Evolutionary conservation across 2,113 vertebrate genomes (phyloP).

Genomic region (Ovis canadensis): DNA sequence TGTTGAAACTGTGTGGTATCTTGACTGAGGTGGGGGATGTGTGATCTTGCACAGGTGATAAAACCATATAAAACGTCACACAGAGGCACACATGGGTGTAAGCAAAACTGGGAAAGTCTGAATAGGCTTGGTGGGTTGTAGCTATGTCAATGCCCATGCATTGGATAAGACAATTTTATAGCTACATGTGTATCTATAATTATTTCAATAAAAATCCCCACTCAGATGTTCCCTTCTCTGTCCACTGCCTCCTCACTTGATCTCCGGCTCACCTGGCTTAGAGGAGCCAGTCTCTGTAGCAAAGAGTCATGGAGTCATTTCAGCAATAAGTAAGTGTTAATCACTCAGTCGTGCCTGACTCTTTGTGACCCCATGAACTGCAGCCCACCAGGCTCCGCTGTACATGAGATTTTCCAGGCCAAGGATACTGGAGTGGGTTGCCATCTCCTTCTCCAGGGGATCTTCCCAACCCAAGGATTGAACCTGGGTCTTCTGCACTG

Average conservation of each 20-base stretch:
- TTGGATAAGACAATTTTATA: background rate
- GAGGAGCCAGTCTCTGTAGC: background rate
- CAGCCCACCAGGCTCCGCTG: no score
- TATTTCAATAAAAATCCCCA: background rate
- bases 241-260: background rate
- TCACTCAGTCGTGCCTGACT: rapidly evolving
- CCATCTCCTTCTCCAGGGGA: no score
- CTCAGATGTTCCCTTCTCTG: background rate
- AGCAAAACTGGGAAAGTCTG: background rate
- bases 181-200: background rate
- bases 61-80: background rate
- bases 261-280: background rate
- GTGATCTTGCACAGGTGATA: background rate
- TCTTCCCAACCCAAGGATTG: no score
- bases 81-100: background rate
- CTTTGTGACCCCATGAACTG: no score
- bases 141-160: background rate
- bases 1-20: background rate
- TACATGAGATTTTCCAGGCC: no score
- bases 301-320: background rate
- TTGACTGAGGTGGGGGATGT: background rate
- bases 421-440: no score
- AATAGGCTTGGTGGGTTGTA: background rate
- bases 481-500: no score
- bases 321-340: background rate